These are phyloP conservation scores for Silvanus unidentatus DNA, from an alignment of 2,888 invertebrate species.

Conservation along the genomic window DNA sequence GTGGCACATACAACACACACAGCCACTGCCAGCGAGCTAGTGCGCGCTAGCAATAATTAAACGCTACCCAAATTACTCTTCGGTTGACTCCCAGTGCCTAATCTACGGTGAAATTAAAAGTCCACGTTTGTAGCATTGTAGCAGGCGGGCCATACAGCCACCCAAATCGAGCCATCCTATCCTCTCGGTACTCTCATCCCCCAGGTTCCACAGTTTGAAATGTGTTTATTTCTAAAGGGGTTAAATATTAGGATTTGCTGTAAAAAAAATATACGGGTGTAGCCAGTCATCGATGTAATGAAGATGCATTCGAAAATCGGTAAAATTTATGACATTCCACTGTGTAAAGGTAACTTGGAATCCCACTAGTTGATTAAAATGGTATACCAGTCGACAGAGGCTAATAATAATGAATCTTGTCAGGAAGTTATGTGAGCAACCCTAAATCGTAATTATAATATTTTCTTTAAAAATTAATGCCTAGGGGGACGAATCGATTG, in stretches of 20 bases:
- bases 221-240: too few species aligned
- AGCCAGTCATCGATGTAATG: slow-evolving; percentile 32
- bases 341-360: slow-evolving; percentile 21
- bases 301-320: slow-evolving; percentile 32
- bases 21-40: slow-evolving; percentile 3
- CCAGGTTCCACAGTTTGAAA: too few species aligned
- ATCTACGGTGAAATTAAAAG: slow-evolving; percentile 20
- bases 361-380: slow-evolving; percentile 7
- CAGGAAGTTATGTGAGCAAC: neutral
- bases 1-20: slow-evolving; percentile 3
- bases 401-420: slow-evolving; percentile 13
- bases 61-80: slow-evolving; percentile 19
- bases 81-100: slow-evolving; percentile 14
- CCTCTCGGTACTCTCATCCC: too few species aligned
- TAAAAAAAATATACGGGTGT: too few species aligned
- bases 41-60: slow-evolving; percentile 18
- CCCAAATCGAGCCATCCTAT: too few species aligned
- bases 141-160: neutral
- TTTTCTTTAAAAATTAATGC: too few species aligned
- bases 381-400: slow-evolving; percentile 5
- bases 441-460: neutral
- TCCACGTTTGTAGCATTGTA: slow-evolving; percentile 13
- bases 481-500: too few species aligned
- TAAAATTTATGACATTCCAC: slow-evolving; percentile 32
- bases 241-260: too few species aligned